Conservation (phyloP, 1,140 invertebrate genomes). For the honey bee (Apis mellifera) region DNA sequence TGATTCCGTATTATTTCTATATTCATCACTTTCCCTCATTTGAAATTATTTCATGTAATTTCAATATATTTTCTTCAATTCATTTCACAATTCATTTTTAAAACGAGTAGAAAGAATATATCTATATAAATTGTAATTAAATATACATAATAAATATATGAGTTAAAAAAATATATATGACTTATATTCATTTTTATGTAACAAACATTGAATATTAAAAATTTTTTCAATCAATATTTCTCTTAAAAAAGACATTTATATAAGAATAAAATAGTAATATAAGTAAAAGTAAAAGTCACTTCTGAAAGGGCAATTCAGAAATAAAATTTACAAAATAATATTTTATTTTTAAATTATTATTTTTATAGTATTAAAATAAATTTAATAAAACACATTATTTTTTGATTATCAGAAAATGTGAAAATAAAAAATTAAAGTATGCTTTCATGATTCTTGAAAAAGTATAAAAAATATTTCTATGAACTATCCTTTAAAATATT, state of each 20-base stretch:
- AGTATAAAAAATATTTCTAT: not conserved
- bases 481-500: not conserved
- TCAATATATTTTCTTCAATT: not conserved
- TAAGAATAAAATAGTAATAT: not conserved
- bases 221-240: not conserved
- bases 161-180: no score
- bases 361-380: no score
- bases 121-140: not conserved
- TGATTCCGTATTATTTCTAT: not conserved
- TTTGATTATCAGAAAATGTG: no score
- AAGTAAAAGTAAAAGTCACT: not conserved
- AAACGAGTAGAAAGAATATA: not conserved
- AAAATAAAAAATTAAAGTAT: not conserved
- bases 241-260: not conserved
- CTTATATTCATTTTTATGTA: not conserved
- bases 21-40: constrained; percentile 3
- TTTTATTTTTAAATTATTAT: no score
- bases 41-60: constrained; percentile 1
- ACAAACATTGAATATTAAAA: not conserved
- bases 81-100: not conserved
- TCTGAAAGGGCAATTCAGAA: not conserved
- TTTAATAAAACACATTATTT: no score
- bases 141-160: no score
- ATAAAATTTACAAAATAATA: not conserved
- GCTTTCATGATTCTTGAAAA: not conserved